These are phyloP conservation scores for Erythrocercus mccallii DNA, from an alignment of 2,113 vertebrate species.

Conservation along the genomic window DNA sequence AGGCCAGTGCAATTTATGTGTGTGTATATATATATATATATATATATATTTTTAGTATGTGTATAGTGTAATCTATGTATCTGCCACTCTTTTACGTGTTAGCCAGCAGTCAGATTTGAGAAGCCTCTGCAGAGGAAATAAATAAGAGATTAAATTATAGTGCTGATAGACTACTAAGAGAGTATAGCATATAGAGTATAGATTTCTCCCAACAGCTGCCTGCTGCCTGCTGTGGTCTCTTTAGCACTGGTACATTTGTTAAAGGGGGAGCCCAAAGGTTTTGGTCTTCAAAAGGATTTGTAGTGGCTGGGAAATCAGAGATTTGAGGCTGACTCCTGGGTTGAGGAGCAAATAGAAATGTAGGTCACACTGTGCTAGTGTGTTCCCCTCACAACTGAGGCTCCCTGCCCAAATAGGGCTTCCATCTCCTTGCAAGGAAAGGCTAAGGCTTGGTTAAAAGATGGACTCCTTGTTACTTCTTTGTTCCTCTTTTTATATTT, in stretches of 20 bases:
- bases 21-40: fast-evolving
- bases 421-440: background rate
- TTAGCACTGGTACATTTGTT: background rate
- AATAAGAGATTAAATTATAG: background rate
- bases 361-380: background rate
- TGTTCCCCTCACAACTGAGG: background rate
- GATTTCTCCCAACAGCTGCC: background rate
- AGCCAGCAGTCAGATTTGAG: background rate
- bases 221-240: background rate
- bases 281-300: background rate
- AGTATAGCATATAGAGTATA: too few species aligned
- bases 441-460: background rate
- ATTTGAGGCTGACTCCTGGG: background rate
- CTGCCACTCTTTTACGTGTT: background rate
- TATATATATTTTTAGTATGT: background rate
- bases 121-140: background rate
- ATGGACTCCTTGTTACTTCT: background rate
- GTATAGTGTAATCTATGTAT: background rate
- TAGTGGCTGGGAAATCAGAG: background rate
- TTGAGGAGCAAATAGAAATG: background rate
- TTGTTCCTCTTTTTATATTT: background rate
- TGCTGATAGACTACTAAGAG: background rate
- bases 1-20: background rate
- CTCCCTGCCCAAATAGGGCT: background rate
- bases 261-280: background rate